phyloP scores from a whole-genome alignment of 2,797 vertebrate genomes.

The Erpetoichthys calabaricus region DNA sequence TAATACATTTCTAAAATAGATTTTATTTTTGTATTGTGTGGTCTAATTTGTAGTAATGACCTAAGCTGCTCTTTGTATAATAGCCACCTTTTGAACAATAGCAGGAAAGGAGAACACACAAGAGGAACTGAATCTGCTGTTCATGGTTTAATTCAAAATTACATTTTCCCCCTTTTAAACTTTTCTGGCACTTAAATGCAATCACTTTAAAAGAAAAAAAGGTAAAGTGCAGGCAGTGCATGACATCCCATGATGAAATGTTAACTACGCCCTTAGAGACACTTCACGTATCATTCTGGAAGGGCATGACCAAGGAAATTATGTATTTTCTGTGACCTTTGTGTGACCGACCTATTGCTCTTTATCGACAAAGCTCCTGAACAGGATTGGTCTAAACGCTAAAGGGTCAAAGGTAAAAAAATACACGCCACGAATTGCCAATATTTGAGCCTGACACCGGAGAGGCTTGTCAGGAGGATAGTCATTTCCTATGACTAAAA shows the following conservation, averaged over 20 bases:
- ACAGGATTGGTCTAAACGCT: slow-evolving; percentile 48
- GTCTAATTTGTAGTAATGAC: slow-evolving; percentile 81
- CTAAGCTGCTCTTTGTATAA: slow-evolving; percentile 76
- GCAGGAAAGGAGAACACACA: slow-evolving; percentile 55
- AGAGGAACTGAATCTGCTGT: slow-evolving; percentile 73
- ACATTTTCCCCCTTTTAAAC: slow-evolving; percentile 62
- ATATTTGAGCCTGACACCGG: slow-evolving; percentile 37
- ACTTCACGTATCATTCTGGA: slow-evolving; percentile 53
- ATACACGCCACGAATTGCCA: slow-evolving; percentile 51
- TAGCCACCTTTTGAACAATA: slow-evolving; percentile 58
- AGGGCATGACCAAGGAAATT: slow-evolving; percentile 46
- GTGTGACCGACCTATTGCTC: slow-evolving; percentile 43
- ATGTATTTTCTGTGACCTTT: slow-evolving; percentile 54
- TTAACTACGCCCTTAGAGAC: slow-evolving; percentile 67
- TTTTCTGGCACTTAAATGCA: slow-evolving; percentile 42
- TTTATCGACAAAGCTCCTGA: slow-evolving; percentile 44
- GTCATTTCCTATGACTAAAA: not conserved
- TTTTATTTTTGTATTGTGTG: slow-evolving; percentile 73
- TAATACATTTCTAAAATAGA: slow-evolving; percentile 64
- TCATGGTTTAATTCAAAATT: slow-evolving; percentile 72
- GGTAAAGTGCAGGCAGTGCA: slow-evolving; percentile 61
- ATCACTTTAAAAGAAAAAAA: slow-evolving; percentile 47
- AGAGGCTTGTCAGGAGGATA: not conserved
- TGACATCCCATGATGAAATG: slow-evolving; percentile 50
- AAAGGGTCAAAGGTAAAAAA: slow-evolving; percentile 61